Evolutionary conservation across 2,113 vertebrate species (phyloP).

Genomic region (Grammomys dolichurus): DNA sequence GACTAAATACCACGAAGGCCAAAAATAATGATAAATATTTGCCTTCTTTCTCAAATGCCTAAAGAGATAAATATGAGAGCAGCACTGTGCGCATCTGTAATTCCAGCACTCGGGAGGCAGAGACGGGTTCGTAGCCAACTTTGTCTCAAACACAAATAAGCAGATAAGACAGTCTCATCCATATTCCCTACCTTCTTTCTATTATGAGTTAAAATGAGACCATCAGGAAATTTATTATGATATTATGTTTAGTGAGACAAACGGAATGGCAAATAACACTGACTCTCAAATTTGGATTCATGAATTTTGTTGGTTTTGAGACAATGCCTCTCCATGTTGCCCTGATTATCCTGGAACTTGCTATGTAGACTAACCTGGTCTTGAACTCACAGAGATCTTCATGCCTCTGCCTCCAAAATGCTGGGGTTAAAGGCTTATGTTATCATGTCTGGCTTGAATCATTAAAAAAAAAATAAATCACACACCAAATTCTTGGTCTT

Average conservation of each 20-base stretch:
- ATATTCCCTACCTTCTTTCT: conserved; percentile 11
- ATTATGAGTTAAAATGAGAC: conserved; percentile 7
- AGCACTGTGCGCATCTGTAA: background rate
- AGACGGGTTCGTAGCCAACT: background rate
- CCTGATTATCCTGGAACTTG: background rate
- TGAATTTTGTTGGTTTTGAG: conserved; percentile 20
- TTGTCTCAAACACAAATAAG: background rate
- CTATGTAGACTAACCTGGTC: background rate
- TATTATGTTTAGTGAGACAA: conserved; percentile 35
- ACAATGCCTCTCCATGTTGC: background rate
- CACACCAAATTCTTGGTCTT: background rate
- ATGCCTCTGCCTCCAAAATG: background rate
- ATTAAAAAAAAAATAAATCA: background rate
- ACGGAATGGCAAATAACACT: background rate
- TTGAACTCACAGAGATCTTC: background rate
- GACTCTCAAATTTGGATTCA: conserved; percentile 24
- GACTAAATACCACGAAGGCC: conserved; percentile 5
- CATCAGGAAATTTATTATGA: background rate
- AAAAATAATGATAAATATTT: conserved; percentile 49
- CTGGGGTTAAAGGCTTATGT: background rate
- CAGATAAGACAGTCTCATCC: background rate
- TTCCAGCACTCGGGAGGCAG: background rate
- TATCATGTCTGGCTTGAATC: background rate
- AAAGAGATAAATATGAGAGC: background rate
- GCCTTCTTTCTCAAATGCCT: conserved; percentile 30